Evolutionary conservation across 1,140 invertebrate species (phyloP), one percentile per base, ranked within the genome.

Genomic region (Trachelipus rathkii): DNA sequence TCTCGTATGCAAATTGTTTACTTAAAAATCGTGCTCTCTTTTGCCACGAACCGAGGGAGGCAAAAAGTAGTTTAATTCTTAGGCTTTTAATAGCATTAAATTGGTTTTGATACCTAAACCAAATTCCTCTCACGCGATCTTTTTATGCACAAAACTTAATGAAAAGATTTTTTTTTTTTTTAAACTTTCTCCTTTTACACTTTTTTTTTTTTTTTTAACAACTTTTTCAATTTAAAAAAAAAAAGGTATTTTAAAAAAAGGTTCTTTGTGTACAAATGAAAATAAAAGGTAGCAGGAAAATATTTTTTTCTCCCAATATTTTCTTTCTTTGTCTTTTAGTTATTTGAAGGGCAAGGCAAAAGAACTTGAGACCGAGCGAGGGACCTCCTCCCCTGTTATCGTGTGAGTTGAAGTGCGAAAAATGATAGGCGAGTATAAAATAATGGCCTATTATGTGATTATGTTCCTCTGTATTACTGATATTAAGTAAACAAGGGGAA

Each of bases 401-500:
- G 19, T 60, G 33, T 60, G 11, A 60, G 50, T 13, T 19, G 50
- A 60, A 19, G 50, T 60, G 50, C 50, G 50, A 60, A 60, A 60
- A 60, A 60, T 60, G 50, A 60, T 13, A 60, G 11, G 11, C 11
- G 19, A 60, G 50, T 13, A 60, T 60, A 60, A 60, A 60, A 60
- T 60, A 60, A 60, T 60, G 50, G 50, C 11, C 50, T 19, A 60
- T 60, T 60, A 60, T 60, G 50, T 60, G 50, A 60, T 60, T 60
- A 60, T 60, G 50, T 60, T 15, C 3, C 11, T 60, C 19, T 8
- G 50, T 60, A 60, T 60, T 60, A 60, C 50, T 60, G 50, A 60
- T 60, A 60, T 60, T 60, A 60, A 60, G 50, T 60, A 60, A 60
- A 60, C 50, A 60, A 60, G 50, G 50, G 50, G 19, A 60, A 60